Evolutionary conservation across 1,140 invertebrate species (phyloP), one percentile per base, ranked within the genome.

Genomic region (Neodiprion lecontei): DNA sequence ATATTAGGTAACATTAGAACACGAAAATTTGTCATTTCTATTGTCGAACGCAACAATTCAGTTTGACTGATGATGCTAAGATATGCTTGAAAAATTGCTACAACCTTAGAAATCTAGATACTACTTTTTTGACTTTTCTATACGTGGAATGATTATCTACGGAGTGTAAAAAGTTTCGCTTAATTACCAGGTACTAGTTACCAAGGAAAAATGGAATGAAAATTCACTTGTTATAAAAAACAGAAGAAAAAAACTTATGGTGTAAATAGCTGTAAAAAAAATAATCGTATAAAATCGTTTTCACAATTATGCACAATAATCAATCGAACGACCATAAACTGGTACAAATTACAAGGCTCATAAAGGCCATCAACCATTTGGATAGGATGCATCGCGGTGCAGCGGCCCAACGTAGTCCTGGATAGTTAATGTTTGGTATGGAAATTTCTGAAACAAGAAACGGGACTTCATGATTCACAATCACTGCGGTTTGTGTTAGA

Each of bases 351-450:
- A 73, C 76, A 61, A 83, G 47, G 72, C 80, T 74, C 48, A 80
- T 10, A 72, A 73, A 48, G 49, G 77, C 75, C 12, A 84, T 75
- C 74, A 86, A 70, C 87, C 86, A 88, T 61, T 79, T 80, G 66
- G 82, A 82, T 70, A 79, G 72, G 21, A 74, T 67, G 70, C 82
- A 83, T 53, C 77, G 80, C 76, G 73, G 79, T 68, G 74, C 80
- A 9, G 77, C 72, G 61, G 85, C 84, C 84, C 84, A 85, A 17
- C 82, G 77, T 2, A 94, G 83, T 23, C 92, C 92, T 0, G 90
- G 88, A 80, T 91, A 93, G 82, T 93, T 93, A 92, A 93, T 93
- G 87, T 94, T 91, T 85, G 93, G 92, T 79, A 90, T 90, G 79
- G 88, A 90, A 81, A 91, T 92, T 90, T 93, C 93, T 93, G 89